Evolutionary conservation across 2,797 vertebrate species (phyloP), one percentile per base, ranked within the genome.

Genomic region (Poeciliopsis presidionis): DNA sequence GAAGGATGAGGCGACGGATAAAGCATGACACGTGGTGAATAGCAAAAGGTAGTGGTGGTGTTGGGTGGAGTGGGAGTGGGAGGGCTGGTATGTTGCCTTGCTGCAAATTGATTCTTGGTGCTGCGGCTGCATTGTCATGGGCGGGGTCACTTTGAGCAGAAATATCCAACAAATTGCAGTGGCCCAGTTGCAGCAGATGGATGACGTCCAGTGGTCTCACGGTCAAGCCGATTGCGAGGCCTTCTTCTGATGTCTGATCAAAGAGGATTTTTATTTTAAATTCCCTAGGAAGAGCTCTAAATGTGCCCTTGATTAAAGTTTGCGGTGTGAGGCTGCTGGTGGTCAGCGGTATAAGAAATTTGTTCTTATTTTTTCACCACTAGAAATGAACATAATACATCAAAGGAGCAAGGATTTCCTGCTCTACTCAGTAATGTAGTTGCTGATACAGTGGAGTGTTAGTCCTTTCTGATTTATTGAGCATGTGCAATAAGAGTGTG

Each of bases 1-100:
- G 92, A 94, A 84, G 85, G 87, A 95, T 94, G 92, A 88, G 88
- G 85, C 78, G 84, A 70, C 77, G 81, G 81, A 82, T 80, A n/a
- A 39, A 79, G 77, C 41, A 75, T 82, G 90, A 90, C 88, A 81
- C 59, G 49, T 51, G 79, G 74, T 74, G 87, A 85, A 86, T 84
- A 88, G 86, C 84, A 81, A 72, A 82, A 83, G 73, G 82, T 78
- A 63, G 63, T 59, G 43, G 63, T 53, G 41, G 39, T 71, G 77
- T 67, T 65, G 53, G 75, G 77, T 65, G 47, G 73, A 77, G 2
- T 43, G 61, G 61, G 33, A 61, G 28, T 30, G 28, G 57, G 57
- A 59, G 55, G 1, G 18, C 30, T 41, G 63, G 20, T 25, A 67
- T 5, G 36, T 22, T 67, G 75, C 55, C 76, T 75, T 1, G 18